Evolutionary conservation across 2,797 vertebrate genomes (phyloP).

Genomic region (Coregonus suidteri): DNA sequence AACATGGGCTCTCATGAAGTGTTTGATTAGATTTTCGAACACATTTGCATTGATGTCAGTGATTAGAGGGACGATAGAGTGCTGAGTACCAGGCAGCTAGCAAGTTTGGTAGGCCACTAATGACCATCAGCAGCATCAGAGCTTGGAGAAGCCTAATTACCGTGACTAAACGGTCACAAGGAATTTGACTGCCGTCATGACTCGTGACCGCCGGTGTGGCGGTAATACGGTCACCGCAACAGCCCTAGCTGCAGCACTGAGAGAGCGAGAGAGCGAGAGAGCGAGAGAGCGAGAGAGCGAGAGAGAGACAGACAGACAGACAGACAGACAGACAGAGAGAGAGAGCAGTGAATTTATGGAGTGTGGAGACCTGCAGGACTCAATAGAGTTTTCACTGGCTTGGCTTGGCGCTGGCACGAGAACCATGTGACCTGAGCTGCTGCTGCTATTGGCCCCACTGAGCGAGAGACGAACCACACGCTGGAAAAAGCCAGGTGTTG

Average conservation of each 20-base stretch:
- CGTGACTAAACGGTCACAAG: too few species aligned
- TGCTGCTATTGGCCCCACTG: neutral
- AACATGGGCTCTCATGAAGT: too few species aligned
- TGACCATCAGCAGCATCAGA: too few species aligned
- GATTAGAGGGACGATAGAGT: too few species aligned
- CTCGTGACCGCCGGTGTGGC: too few species aligned
- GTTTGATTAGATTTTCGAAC: too few species aligned
- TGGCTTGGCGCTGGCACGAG: slow-evolving; percentile 20
- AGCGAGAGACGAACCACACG: slow-evolving; percentile 24
- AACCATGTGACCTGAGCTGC: slow-evolving; percentile 24
- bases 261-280: slow-evolving; percentile 11
- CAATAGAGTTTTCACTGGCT: slow-evolving; percentile 64
- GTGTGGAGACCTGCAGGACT: slow-evolving; percentile 57
- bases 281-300: neutral
- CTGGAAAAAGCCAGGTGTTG: slow-evolving; percentile 63
- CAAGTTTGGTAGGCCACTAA: too few species aligned
- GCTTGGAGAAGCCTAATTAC: too few species aligned
- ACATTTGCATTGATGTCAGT: too few species aligned
- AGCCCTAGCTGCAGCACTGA: neutral
- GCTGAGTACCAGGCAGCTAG: too few species aligned
- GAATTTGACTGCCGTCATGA: too few species aligned
- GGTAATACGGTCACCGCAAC: too few species aligned
- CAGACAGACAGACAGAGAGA: slow-evolving; percentile 32
- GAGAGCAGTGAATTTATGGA: slow-evolving; percentile 66
- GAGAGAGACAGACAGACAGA: neutral